Conservation (phyloP, 2,888 invertebrate genomes). For the Drosophila buzzatii region DNA sequence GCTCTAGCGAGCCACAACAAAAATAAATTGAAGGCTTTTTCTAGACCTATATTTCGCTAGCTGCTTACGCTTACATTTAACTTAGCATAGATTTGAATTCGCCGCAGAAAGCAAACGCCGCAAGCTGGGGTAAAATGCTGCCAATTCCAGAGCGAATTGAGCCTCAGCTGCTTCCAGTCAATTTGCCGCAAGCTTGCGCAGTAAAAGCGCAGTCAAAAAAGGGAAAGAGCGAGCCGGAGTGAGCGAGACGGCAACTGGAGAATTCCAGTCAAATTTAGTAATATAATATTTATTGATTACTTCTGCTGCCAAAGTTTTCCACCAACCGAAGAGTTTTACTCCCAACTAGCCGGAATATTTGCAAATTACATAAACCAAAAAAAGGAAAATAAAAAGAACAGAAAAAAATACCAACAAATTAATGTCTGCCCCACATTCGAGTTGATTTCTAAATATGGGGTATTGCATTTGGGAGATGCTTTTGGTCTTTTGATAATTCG, state of each 20-base stretch:
- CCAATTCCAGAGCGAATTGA: slow-evolving; percentile 42
- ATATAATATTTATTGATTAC: slow-evolving; percentile 75
- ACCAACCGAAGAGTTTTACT: slow-evolving; percentile 47
- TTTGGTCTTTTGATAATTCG: slow-evolving; percentile 28
- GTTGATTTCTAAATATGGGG: not conserved
- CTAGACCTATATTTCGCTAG: slow-evolving; percentile 14
- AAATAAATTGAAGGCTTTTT: not conserved
- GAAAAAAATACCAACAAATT: not conserved
- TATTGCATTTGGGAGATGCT: not conserved
- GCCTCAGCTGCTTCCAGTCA: slow-evolving; percentile 40
- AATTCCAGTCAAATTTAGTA: slow-evolving; percentile 52
- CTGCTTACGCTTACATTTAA: not conserved
- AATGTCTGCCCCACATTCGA: not conserved
- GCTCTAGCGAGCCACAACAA: not conserved
- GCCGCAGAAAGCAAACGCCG: not conserved
- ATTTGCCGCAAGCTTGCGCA: slow-evolving; percentile 47
- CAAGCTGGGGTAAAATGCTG: not conserved
- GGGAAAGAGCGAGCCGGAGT: not conserved
- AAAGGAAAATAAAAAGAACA: not conserved
- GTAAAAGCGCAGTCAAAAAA: slow-evolving; percentile 4
- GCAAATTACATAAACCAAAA: slow-evolving; percentile 53
- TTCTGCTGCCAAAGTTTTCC: slow-evolving; percentile 44
- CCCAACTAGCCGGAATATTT: slow-evolving; percentile 37
- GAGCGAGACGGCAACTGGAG: slow-evolving; percentile 4
- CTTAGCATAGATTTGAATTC: slow-evolving; percentile 12